These are phyloP conservation scores for Tapirus terrestris DNA, from an alignment of 2,113 vertebrate genomes.

Conservation along the genomic window DNA sequence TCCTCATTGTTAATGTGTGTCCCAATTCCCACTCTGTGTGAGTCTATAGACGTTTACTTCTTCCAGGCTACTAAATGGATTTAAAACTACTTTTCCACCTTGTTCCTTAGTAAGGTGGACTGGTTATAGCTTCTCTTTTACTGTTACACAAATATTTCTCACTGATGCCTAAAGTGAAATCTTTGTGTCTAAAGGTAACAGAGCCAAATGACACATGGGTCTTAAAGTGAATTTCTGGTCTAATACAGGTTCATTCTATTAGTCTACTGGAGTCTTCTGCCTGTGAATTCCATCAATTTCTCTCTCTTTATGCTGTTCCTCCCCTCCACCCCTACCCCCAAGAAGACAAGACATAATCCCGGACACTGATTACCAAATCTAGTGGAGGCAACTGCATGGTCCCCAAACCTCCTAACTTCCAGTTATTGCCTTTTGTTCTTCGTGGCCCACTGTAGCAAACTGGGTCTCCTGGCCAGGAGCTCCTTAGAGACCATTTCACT, in stretches of 20 bases:
- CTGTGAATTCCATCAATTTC: background rate
- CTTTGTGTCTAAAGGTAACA: background rate
- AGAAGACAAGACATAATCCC: background rate
- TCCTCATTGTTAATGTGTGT: no score
- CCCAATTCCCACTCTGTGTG: background rate
- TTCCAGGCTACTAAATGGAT: background rate
- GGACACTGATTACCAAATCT: background rate
- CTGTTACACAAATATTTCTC: background rate
- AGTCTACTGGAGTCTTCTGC: background rate
- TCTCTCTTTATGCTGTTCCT: background rate
- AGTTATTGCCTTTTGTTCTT: background rate
- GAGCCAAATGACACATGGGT: background rate
- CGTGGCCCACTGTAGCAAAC: background rate
- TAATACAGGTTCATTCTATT: background rate
- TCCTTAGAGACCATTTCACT: background rate
- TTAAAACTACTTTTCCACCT: background rate
- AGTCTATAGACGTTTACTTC: background rate
- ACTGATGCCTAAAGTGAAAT: background rate
- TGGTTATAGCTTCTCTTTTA: background rate
- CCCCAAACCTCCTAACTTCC: background rate
- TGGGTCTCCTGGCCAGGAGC: background rate
- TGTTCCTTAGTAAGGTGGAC: background rate
- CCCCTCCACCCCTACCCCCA: background rate
- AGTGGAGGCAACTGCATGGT: background rate
- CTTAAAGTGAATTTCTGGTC: background rate